A percentile compares a stretch with the other conserved stretches of the same genome.
These are phyloP conservation scores for Tragelaphus imberbis DNA, from an alignment of 2,113 vertebrate genomes.

Conservation along the genomic window DNA sequence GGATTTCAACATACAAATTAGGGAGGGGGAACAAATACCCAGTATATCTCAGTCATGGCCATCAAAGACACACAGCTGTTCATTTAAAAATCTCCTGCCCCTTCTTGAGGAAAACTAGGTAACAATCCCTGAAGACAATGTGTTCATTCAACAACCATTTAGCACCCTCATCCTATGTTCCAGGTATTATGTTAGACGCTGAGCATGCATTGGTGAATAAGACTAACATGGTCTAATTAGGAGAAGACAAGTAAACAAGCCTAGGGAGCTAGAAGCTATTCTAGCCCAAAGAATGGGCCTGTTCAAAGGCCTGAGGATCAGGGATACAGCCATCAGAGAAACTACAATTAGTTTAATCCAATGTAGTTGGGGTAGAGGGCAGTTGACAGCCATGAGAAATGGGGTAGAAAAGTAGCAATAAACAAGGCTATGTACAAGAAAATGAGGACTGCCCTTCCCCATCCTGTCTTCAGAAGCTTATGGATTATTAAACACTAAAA, in stretches of 20 bases:
- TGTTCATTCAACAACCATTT: not conserved
- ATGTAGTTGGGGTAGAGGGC: not conserved
- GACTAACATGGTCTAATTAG: not conserved
- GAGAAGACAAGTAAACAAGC: not conserved
- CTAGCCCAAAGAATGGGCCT: not conserved
- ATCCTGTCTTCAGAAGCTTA: not conserved
- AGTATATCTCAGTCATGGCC: not conserved
- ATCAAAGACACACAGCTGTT: not conserved
- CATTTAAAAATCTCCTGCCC: not conserved
- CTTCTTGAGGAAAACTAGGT: constrained; percentile 23
- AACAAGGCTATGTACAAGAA: not conserved
- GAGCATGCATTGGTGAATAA: not conserved
- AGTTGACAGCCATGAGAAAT: not conserved
- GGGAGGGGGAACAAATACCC: not conserved
- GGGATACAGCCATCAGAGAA: not conserved
- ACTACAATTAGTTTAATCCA: not conserved
- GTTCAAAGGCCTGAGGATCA: not conserved
- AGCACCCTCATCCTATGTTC: not conserved
- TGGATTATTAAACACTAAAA: not conserved
- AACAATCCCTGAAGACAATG: not conserved
- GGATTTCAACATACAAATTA: not conserved
- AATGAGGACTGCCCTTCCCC: not conserved
- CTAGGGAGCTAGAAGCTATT: not conserved
- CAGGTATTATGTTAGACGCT: not conserved
- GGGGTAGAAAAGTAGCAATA: not conserved